Base-by-base conservation (phyloP, 1,140 invertebrate species). In the Parasteatoda tepidariorum region DNA sequence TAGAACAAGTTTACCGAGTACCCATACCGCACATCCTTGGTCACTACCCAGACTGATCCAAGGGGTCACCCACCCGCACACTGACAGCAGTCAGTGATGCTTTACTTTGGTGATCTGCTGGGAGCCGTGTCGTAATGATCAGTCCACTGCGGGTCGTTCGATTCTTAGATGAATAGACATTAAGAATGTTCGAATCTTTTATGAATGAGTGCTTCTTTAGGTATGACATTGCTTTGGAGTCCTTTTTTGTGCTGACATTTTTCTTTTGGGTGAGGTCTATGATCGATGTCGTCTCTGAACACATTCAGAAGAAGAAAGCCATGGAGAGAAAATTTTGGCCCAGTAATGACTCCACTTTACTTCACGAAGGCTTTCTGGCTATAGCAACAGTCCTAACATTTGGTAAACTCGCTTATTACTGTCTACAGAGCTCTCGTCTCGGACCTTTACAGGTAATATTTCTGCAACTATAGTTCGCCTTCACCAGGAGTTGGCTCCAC, bases 341-440 rank as follows among this genome's bases (percentile, higher is more conserved):
- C 85, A 90, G 91, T 70, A 90, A 92, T 73, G 93, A 95, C 88
- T 93, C 93, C 5, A 92, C 93, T 13, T 88, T 94, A 24, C 90
- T 95, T 6, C 92, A 92, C 9, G 94, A 95, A 88, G 93, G 93
- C 22, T 90, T 93, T 28, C 94, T 94, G 87, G 92, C 93, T 11
- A 88, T 93, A 2, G 93, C 93, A 9, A 93, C 93, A 55, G 93
- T 94, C 68, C 93, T 94, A 90, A 92, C 93, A 34, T 94, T 89
- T 84, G 90, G 91, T 68, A 90, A 74, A 22, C 28, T 84, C 1
- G 41, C 62, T 7, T 84, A 84, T 41, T 84, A 57, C 34, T 84
- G 61, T 34, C 68, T 59, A 2, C 48, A 68, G 34, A 84, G 71
- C 38, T 68, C 83, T 0, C 15, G 71, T 24, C 28, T 84, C 1